Evolutionary conservation across 1,140 invertebrate genomes (phyloP).

Genomic region (Pararge aegeria): DNA sequence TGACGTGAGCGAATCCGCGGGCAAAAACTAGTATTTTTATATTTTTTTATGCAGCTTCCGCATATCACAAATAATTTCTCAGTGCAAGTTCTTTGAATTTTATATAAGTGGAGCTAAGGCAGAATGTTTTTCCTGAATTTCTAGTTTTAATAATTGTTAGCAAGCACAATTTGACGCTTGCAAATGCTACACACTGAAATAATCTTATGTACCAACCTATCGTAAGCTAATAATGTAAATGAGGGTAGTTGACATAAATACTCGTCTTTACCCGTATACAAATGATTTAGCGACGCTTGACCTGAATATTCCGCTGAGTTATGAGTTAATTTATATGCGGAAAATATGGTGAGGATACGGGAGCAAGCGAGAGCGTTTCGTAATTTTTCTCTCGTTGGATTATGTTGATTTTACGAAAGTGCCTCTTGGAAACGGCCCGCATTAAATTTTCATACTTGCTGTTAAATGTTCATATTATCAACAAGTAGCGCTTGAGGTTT

Average conservation of each 20-base stretch:
- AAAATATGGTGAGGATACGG: conserved; percentile 49
- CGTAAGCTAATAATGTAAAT: conserved; percentile 20
- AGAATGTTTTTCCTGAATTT: too few species aligned
- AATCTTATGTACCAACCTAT: neutral
- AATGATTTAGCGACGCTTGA: conserved; percentile 46
- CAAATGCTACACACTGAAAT: too few species aligned
- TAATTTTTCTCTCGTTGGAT: conserved; percentile 34
- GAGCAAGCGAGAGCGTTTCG: conserved; percentile 28
- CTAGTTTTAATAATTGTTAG: too few species aligned
- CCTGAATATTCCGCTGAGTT: conserved; percentile 45
- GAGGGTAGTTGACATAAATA: conserved; percentile 19
- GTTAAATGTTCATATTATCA: conserved; percentile 4
- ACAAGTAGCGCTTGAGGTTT: conserved; percentile 1
- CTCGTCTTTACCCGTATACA: conserved; percentile 30
- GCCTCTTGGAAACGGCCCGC: conserved; percentile 13
- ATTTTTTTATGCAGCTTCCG: too few species aligned
- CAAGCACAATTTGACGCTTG: too few species aligned
- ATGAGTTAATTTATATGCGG: conserved; percentile 59
- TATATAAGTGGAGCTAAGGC: too few species aligned
- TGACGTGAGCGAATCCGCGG: too few species aligned
- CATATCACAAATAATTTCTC: too few species aligned
- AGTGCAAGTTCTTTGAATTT: too few species aligned
- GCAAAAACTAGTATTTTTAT: too few species aligned
- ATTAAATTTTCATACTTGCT: conserved; percentile 17
- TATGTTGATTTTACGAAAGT: conserved; percentile 34